Conservation (phyloP, 2,113 vertebrate species). For the Echinops telfairi region DNA sequence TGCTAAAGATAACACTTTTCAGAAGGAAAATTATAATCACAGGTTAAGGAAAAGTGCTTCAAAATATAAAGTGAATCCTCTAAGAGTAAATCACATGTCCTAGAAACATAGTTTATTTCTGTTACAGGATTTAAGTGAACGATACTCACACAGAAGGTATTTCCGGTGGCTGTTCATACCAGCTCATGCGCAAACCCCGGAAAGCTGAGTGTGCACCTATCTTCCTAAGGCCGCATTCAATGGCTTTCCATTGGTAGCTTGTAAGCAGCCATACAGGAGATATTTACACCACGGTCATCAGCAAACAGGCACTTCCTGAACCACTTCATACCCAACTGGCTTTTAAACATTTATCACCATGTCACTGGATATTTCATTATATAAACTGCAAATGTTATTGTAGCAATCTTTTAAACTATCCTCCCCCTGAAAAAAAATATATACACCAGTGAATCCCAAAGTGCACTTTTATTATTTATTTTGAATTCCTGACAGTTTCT, state of each 20-base stretch:
- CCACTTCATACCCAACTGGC: not conserved
- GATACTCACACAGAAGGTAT: not conserved
- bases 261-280: not conserved
- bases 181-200: not conserved
- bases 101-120: not conserved
- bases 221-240: not conserved
- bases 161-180: not conserved
- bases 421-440: not conserved
- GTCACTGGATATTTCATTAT: not conserved
- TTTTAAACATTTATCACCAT: not conserved
- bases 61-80: not conserved
- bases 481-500: conserved; percentile 35
- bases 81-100: not conserved
- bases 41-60: conserved; percentile 23
- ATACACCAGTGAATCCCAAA: not conserved
- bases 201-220: not conserved
- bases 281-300: not conserved
- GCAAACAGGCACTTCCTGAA: not conserved
- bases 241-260: not conserved
- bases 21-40: not conserved
- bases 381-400: not conserved
- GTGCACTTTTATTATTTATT: not conserved
- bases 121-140: not conserved
- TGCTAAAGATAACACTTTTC: conserved; percentile 14
- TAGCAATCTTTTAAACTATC: not conserved